Evolutionary conservation across 2,797 vertebrate species (phyloP).

Genomic region (Epinephelus awoara): DNA sequence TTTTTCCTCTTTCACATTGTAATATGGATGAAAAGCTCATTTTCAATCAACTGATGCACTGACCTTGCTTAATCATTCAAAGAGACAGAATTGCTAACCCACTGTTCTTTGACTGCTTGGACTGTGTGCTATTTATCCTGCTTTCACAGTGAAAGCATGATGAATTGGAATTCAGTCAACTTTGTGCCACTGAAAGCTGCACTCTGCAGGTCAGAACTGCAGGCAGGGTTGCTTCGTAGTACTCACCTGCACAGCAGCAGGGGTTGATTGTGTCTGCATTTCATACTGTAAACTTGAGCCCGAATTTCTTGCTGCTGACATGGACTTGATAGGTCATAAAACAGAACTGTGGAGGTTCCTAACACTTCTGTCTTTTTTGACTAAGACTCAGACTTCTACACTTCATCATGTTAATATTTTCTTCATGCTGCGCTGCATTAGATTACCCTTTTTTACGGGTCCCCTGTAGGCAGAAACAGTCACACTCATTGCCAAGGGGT

Average conservation of each 20-base stretch:
- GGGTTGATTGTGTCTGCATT: constrained; percentile 7
- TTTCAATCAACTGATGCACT: constrained; percentile 15
- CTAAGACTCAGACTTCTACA: background rate
- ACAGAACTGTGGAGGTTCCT: background rate
- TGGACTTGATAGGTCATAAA: background rate
- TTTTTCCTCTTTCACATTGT: background rate
- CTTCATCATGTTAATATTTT: background rate
- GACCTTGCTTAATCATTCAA: constrained; percentile 16
- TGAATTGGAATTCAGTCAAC: constrained; percentile 8
- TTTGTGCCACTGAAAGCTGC: background rate
- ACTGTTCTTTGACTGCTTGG: constrained; percentile 6
- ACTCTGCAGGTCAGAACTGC: constrained; percentile 1
- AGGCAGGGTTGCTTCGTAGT: background rate
- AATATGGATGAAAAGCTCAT: constrained; percentile 20
- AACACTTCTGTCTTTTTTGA: too few relatives aligned
- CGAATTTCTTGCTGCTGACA: background rate
- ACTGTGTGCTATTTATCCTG: background rate
- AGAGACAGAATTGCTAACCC: background rate
- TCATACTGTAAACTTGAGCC: background rate
- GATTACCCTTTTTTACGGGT: background rate
- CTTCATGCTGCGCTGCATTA: background rate
- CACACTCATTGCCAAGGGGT: background rate
- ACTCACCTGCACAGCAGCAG: background rate
- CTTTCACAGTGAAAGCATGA: background rate
- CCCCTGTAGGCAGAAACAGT: background rate